phyloP scores from a whole-genome alignment of 2,113 vertebrate genomes.

The Hydrochoerus hydrochaeris region DNA sequence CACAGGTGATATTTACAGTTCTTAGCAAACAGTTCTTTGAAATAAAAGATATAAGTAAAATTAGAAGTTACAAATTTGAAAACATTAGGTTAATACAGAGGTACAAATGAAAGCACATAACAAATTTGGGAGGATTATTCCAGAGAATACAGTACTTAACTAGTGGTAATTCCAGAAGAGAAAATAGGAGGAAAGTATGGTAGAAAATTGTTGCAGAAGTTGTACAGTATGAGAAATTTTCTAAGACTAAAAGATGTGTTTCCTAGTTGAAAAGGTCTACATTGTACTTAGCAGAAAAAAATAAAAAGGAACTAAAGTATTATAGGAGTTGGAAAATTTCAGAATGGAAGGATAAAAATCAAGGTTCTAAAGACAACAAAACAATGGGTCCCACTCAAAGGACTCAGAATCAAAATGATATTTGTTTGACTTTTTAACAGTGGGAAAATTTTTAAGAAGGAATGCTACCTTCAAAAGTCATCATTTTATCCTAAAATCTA shows the following conservation, averaged over 20 bases:
- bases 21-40: neutral
- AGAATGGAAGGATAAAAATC: neutral
- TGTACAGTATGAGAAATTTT: neutral
- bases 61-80: neutral
- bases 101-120: neutral
- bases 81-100: neutral
- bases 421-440: neutral
- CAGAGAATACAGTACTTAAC: neutral
- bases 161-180: neutral
- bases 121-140: neutral
- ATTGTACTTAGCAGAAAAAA: neutral
- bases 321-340: neutral
- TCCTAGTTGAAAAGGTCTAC: neutral
- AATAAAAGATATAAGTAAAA: neutral
- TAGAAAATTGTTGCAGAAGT: neutral
- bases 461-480: neutral
- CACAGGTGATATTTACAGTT: neutral
- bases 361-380: neutral
- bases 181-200: neutral
- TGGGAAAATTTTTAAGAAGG: neutral
- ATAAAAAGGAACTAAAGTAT: neutral
- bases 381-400: neutral
- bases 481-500: neutral
- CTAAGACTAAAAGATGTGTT: neutral
- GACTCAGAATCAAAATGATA: neutral